Evolutionary conservation across 2,797 vertebrate species (phyloP), one percentile per base, ranked within the genome.

Genomic region (Characodon lateralis): DNA sequence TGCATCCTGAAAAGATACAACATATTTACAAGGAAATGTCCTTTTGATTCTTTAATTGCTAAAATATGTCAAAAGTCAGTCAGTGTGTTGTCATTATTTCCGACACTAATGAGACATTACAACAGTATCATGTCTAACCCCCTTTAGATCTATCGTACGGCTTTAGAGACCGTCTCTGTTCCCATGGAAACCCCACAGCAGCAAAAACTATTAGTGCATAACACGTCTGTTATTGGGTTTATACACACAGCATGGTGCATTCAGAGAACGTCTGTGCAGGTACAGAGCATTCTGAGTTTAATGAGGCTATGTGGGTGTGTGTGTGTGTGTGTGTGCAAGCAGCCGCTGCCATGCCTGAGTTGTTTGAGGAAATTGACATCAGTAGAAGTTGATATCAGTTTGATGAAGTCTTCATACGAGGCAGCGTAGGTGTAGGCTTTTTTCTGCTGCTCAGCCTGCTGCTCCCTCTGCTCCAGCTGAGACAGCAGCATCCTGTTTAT

Each of bases 341-440:
- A 16, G 41, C n/a, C 8, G 22, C 66, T 63, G 22, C 58, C 96
- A 5, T 87, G 96, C 98, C 98, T 99, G 95, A 99, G 96, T 86
- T 98, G 98, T 94, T 98, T 98, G 93, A 99, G 96, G 95, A 99
- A 99, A 87, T 98, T 96, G 77, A 98, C 92, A 88, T 99, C 98
- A 0, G 97, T 94, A 87, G 95, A 98, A 94, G 96, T 97, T 90
- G 96, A 98, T 93, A 99, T 99, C 78, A 99, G 97, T 89, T 99
- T 99, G 95, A 99, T 97, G 92, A 99, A 99, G 87, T 99, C 98
- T 91, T 99, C 98, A 20, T 99, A 99, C 77, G 98, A 99, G 87
- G 98, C 97, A 76, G 98, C 97, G 39, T 99, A 99, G 68, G 97
- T 98, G 94, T 99, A 99, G 80, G 97, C 97, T 93, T 98, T 97